Percentiles rank a stretch among this genome's conserved stretches.
These are phyloP conservation scores for Ichneumoninae sp. DNA, from an alignment of 2,888 invertebrate genomes.

Conservation along the genomic window DNA sequence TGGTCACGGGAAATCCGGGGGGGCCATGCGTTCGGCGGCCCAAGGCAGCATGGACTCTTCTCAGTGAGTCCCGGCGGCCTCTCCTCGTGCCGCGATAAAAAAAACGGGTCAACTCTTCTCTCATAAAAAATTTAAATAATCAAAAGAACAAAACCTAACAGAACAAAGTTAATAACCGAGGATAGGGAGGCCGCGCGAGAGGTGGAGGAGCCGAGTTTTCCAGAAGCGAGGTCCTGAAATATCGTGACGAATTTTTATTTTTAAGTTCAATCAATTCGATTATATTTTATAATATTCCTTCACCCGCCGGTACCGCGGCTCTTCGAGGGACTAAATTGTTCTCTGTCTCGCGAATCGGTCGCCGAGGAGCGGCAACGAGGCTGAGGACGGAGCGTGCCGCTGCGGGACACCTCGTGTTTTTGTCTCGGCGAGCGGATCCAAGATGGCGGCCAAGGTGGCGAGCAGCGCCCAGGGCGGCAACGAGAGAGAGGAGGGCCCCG, in stretches of 20 bases:
- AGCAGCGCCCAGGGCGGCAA: slow-evolving; percentile 81
- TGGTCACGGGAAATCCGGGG: slow-evolving; percentile 62
- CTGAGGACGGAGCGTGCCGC: slow-evolving; percentile 7
- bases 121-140: neutral
- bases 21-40: slow-evolving; percentile 73
- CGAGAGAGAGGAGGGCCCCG: slow-evolving; percentile 76
- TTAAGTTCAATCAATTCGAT: too few species aligned
- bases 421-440: slow-evolving; percentile 74
- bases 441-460: slow-evolving; percentile 85
- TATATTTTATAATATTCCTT: neutral
- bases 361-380: neutral
- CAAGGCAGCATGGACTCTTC: slow-evolving; percentile 70
- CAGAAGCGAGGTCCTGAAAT: neutral
- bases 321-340: neutral
- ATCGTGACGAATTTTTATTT: too few species aligned
- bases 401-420: slow-evolving; percentile 78
- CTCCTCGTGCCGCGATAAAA: slow-evolving; percentile 59
- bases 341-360: neutral
- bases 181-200: neutral
- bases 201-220: slow-evolving; percentile 3
- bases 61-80: slow-evolving; percentile 66
- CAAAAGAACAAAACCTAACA: neutral
- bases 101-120: slow-evolving; percentile 25
- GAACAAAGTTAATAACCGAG: neutral
- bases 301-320: neutral